phyloP scores from a whole-genome alignment of 2,888 invertebrate species.

The Bombylius discolor region DNA sequence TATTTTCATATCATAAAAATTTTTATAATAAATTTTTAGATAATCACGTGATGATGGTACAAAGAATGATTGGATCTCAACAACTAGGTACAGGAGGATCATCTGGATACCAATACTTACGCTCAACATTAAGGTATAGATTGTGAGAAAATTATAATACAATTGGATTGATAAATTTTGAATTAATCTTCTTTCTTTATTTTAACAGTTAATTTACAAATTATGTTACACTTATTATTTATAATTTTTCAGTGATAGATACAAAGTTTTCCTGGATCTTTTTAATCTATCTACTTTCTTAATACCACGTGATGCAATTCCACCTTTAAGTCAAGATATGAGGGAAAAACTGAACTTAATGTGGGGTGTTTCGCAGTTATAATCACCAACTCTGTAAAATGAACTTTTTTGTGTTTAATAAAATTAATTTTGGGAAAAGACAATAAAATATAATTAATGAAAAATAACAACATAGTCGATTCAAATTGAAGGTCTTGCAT shows the following conservation, averaged over 20 bases:
- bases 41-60: constrained; percentile 97
- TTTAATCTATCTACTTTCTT: constrained; percentile 96
- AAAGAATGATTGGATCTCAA: constrained; percentile 96
- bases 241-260: constrained; percentile 67
- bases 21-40: constrained; percentile 43
- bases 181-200: not conserved
- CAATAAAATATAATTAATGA: no score
- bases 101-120: constrained; percentile 93
- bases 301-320: constrained; percentile 82
- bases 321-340: constrained; percentile 74
- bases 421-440: no score
- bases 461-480: no score
- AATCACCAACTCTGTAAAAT: no score
- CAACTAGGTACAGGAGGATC: constrained; percentile 95
- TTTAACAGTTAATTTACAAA: not conserved
- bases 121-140: constrained; percentile 82
- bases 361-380: constrained; percentile 2
- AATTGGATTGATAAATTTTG: constrained; percentile 5
- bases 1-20: not conserved
- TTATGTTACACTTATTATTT: no score
- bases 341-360: constrained; percentile 22
- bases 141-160: not conserved
- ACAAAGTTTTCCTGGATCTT: constrained; percentile 94
- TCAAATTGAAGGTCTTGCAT: no score
- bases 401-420: no score